These are phyloP conservation scores for Lycorma delicatula DNA, from an alignment of 1,140 invertebrate genomes.

Conservation along the genomic window DNA sequence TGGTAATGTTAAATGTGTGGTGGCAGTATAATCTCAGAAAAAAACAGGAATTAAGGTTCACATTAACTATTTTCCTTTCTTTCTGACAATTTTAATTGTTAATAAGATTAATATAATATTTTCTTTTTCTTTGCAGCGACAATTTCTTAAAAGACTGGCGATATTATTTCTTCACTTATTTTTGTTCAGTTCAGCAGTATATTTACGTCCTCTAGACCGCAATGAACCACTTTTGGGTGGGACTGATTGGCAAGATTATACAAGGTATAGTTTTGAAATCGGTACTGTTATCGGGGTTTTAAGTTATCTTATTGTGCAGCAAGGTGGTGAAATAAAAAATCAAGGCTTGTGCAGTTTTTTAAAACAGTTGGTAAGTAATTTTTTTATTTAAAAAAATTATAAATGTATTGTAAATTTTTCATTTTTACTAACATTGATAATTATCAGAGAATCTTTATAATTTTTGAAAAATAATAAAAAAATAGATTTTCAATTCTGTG, in stretches of 20 bases:
- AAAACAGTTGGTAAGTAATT: conserved; percentile 73
- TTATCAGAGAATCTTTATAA: too few species aligned
- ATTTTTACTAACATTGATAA: too few species aligned
- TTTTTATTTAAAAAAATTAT: conserved; percentile 2
- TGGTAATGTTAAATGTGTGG: too few species aligned
- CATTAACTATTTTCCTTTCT: not conserved
- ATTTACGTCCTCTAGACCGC: conserved; percentile 60
- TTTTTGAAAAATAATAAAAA: too few species aligned
- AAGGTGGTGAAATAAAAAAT: conserved; percentile 88
- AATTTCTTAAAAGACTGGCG: conserved; percentile 84
- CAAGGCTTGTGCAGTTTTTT: conserved; percentile 84
- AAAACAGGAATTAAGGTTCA: too few species aligned
- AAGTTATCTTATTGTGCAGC: conserved; percentile 82
- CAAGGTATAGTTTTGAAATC: conserved; percentile 69
- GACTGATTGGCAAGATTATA: conserved; percentile 44
- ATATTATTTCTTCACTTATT: conserved; percentile 81
- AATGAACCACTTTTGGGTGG: conserved; percentile 44
- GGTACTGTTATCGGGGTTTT: conserved; percentile 76
- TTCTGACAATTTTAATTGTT: not conserved
- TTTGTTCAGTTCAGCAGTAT: conserved; percentile 81
- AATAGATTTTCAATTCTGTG: too few species aligned
- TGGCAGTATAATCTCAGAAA: too few species aligned
- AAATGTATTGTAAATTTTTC: too few species aligned
- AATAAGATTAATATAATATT: not conserved
- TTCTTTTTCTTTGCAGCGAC: conserved; percentile 50